A percentile compares a stretch with the other conserved stretches of the same genome.
phyloP scores from a whole-genome alignment of 2,113 vertebrate genomes.

The Hirundichthys speculiger region DNA sequence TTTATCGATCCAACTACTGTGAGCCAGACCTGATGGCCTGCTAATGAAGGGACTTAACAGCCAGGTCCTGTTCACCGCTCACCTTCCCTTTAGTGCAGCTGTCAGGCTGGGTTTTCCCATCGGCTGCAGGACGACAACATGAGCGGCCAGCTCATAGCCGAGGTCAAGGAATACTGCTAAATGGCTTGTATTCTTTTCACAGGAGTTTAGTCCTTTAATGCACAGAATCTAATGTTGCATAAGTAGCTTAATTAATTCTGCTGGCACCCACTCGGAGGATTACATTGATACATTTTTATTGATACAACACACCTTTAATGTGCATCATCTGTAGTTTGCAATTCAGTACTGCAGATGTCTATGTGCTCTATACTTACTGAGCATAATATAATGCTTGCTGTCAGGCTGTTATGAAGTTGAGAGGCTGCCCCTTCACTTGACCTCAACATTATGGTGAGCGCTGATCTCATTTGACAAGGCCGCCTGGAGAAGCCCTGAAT shows the following conservation, averaged over 20 bases:
- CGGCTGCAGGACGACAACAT: constrained; percentile 42
- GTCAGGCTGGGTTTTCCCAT: constrained; percentile 49
- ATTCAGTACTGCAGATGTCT: constrained; percentile 30
- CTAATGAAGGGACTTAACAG: constrained; percentile 79
- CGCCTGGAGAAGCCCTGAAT: constrained; percentile 77
- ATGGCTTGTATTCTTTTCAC: constrained; percentile 59
- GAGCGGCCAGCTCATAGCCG: constrained; percentile 44
- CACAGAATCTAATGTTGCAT: constrained; percentile 67
- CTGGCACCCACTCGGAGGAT: constrained; percentile 61
- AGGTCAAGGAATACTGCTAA: constrained; percentile 68
- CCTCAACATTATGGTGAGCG: constrained; percentile 81
- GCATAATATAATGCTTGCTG: constrained; percentile 66
- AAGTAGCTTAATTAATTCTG: constrained; percentile 66
- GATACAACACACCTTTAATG: constrained; percentile 33
- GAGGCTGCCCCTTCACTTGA: constrained; percentile 83
- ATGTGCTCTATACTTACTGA: constrained; percentile 39
- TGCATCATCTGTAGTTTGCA: constrained; percentile 43
- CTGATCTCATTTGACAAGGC: constrained; percentile 85
- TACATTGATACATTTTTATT: constrained; percentile 38
- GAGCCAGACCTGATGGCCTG: constrained; percentile 61
- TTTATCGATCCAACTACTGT: constrained; percentile 83
- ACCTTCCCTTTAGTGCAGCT: constrained; percentile 54
- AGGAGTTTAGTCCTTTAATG: constrained; percentile 53
- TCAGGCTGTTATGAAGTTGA: constrained; percentile 78
- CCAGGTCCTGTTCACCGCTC: constrained; percentile 63